These are phyloP conservation scores for Aphidius ervi DNA, from an alignment of 1,140 invertebrate species.

Conservation along the genomic window DNA sequence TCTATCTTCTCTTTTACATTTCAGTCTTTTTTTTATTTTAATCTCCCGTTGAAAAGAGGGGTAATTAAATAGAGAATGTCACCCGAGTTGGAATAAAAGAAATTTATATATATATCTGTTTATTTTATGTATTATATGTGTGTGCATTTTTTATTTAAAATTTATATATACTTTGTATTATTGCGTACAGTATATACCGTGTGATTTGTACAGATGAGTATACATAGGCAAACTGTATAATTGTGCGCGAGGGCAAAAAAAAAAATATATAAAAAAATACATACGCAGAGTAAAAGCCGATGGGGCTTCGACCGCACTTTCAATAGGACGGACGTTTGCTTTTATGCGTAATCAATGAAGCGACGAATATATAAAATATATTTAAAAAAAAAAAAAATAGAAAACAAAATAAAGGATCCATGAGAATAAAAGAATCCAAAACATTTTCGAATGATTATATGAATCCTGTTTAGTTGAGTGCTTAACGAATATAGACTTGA, in stretches of 20 bases:
- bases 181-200: not conserved
- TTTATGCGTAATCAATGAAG: conserved; percentile 13
- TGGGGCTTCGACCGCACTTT: not conserved
- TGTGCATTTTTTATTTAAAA: too few relatives aligned
- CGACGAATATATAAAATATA: not conserved
- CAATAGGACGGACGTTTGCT: conserved; percentile 11
- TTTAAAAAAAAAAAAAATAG: too few relatives aligned
- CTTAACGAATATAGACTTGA: not conserved
- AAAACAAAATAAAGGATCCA: not conserved
- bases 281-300: too few relatives aligned
- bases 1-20: not conserved
- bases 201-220: conserved; percentile 15
- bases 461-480: not conserved
- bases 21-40: not conserved
- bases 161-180: too few relatives aligned
- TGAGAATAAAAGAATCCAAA: conserved; percentile 1
- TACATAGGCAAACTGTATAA: conserved; percentile 5
- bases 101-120: not conserved
- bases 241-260: not conserved
- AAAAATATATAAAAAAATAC: not conserved
- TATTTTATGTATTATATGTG: too few relatives aligned
- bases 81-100: conserved; percentile 3
- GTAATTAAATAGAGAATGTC: conserved; percentile 12
- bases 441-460: conserved; percentile 5
- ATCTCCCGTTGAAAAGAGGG: not conserved